A percentile compares a stretch with the other conserved stretches of the same genome.
Conservation (phyloP, 2,797 vertebrate species). For the Chaetodon trifasciatus region DNA sequence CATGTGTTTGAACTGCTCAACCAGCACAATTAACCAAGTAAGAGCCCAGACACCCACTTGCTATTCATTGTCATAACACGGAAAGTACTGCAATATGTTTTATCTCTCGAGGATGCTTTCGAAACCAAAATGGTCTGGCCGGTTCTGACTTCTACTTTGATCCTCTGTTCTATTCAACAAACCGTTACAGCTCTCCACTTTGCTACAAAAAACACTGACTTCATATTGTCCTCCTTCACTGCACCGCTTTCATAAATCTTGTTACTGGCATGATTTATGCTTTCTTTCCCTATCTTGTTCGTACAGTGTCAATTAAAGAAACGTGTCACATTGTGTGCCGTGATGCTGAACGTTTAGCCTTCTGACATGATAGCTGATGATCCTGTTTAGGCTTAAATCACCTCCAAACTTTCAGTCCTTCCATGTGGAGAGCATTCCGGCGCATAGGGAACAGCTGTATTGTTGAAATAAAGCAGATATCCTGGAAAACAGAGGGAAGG, state of each 20-base stretch:
- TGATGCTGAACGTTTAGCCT: conserved; percentile 24
- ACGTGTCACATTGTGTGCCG: conserved; percentile 5
- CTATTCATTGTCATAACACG: conserved; percentile 48
- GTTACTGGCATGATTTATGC: conserved; percentile 20
- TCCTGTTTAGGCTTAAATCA: conserved; percentile 41
- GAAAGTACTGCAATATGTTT: conserved; percentile 56
- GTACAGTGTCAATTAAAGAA: conserved; percentile 27
- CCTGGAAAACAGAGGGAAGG: neutral
- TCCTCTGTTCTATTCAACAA: conserved; percentile 45
- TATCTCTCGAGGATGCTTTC: conserved; percentile 54
- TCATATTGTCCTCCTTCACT: conserved; percentile 26
- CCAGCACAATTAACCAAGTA: conserved; percentile 15
- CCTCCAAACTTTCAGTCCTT: conserved; percentile 56
- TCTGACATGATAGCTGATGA: conserved; percentile 46
- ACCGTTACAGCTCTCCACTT: conserved; percentile 28
- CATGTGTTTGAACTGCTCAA: conserved; percentile 43
- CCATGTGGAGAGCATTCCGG: conserved; percentile 45
- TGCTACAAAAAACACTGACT: conserved; percentile 42
- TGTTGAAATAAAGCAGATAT: conserved; percentile 52
- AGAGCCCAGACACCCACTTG: conserved; percentile 44
- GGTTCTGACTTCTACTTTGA: conserved; percentile 50
- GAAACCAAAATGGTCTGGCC: conserved; percentile 48
- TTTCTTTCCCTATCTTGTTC: conserved; percentile 24
- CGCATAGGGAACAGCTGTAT: conserved; percentile 56
- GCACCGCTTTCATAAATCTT: conserved; percentile 39